phyloP scores from a whole-genome alignment of 2,888 invertebrate species.

The Synergus japonicus region DNA sequence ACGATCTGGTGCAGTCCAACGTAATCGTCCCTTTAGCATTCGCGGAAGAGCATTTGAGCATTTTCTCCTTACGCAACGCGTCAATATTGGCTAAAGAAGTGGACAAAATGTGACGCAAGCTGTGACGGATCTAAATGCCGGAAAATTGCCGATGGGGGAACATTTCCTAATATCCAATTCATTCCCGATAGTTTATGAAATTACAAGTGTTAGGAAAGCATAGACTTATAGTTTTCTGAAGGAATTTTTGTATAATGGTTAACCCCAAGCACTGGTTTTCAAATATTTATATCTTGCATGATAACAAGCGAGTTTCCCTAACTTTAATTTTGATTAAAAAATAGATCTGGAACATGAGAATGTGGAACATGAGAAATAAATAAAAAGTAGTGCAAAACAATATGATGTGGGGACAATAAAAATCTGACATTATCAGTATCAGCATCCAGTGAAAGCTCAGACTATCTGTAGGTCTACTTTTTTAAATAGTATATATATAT shows the following conservation, averaged over 20 bases:
- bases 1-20: slow-evolving; percentile 8
- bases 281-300: neutral
- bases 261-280: neutral
- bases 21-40: slow-evolving; percentile 22
- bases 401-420: neutral
- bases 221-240: neutral
- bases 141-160: slow-evolving; percentile 19
- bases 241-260: neutral
- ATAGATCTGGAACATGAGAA: neutral
- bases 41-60: slow-evolving; percentile 19
- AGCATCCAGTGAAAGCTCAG: neutral
- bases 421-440: neutral
- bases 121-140: slow-evolving; percentile 28
- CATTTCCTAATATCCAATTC: neutral
- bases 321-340: no score
- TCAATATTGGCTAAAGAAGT: neutral
- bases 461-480: neutral
- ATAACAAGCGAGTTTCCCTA: no score
- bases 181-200: neutral
- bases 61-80: slow-evolving; percentile 24
- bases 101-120: slow-evolving; percentile 13
- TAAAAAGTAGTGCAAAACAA: neutral
- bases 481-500: no score
- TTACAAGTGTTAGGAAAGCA: neutral
- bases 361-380: neutral